Base-by-base conservation (phyloP, 2,113 vertebrate genomes). In the Rattus rattus region DNA sequence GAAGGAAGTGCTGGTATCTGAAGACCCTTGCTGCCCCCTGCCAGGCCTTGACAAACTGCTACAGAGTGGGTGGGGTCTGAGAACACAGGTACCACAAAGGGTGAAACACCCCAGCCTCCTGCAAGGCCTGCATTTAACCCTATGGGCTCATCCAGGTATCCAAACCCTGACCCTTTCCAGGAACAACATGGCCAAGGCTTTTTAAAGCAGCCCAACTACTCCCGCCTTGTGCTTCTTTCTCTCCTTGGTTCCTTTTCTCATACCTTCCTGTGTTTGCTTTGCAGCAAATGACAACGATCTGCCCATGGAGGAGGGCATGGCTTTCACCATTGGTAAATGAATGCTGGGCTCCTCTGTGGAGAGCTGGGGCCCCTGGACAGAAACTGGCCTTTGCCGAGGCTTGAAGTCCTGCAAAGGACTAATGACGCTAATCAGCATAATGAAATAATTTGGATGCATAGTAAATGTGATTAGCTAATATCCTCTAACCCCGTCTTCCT, bases 311-410 rank as follows among this genome's bases (percentile, higher is more conserved):
- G 99, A 98, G 91, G 99, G 99, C 67, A 99, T 99, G 99, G 98
- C 98, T 0, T 99, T 99, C 98, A 99, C 99, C 72, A 98, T 99
- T 98, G 99, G 99, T 99, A 96, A 98, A 98, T 99, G 95, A 98
- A 98, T 98, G 93, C 75, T 39, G 39, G 89, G 17, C 69, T 70
- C 95, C 72, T 49, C 73, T 91, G 56, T 28, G 17, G 61, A 88
- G 52, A 73, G 83, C 49, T 2, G 6, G 36, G 67, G 72, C 83
- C 86, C 77, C 47, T 70, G 11, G 13, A 47, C 2, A 6, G 73
- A 87, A 75, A 90, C 91, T 28, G 14, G 77, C 0, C 1, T 69
- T 83, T 92, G 93, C 83, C 87, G 91, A 70, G 73, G 86, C 96
- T 92, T 69, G 87, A 95, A 94, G 91, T 72, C 93, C 93, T 8